These are phyloP conservation scores for Oscheius sp. DNA, from an alignment of 2,888 invertebrate genomes.

Conservation along the genomic window DNA sequence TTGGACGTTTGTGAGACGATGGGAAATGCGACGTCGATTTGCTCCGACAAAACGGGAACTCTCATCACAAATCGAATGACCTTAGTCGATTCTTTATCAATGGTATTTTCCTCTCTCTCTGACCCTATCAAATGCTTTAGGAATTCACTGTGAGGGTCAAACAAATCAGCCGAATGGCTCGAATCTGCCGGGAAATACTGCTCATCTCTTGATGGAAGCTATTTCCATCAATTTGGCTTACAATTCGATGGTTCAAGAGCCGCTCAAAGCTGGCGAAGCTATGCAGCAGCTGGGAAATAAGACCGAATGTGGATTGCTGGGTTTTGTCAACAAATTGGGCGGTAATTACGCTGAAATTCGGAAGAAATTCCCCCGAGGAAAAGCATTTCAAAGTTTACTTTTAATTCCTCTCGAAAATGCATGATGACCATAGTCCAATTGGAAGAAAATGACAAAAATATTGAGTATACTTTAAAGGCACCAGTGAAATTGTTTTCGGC, in stretches of 20 bases:
- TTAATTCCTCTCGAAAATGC: slow-evolving; percentile 74
- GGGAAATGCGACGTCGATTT: slow-evolving; percentile 75
- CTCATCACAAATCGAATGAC: slow-evolving; percentile 75
- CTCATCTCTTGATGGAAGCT: slow-evolving; percentile 81
- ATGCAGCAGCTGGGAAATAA: slow-evolving; percentile 74
- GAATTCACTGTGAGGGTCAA: slow-evolving; percentile 57
- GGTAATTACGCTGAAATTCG: slow-evolving; percentile 72
- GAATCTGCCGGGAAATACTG: slow-evolving; percentile 54
- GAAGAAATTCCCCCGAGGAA: slow-evolving; percentile 73
- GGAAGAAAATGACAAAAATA: slow-evolving; percentile 67
- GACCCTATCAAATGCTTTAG: slow-evolving; percentile 20
- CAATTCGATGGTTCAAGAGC: slow-evolving; percentile 66
- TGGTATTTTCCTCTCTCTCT: too few relatives aligned
- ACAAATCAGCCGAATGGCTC: slow-evolving; percentile 57
- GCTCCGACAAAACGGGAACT: slow-evolving; percentile 75
- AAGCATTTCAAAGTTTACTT: slow-evolving; percentile 72
- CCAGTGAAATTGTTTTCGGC: slow-evolving; percentile 74
- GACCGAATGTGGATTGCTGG: slow-evolving; percentile 74
- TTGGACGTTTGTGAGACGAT: slow-evolving; percentile 75
- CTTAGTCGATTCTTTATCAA: slow-evolving; percentile 77
- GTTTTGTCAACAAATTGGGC: slow-evolving; percentile 72
- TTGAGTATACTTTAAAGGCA: slow-evolving; percentile 73
- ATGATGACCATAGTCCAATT: slow-evolving; percentile 73
- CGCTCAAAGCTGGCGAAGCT: slow-evolving; percentile 62
- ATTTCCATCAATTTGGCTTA: slow-evolving; percentile 76